These are phyloP conservation scores for Ochotona curzoniae DNA, from an alignment of 2,113 vertebrate genomes.

Conservation along the genomic window DNA sequence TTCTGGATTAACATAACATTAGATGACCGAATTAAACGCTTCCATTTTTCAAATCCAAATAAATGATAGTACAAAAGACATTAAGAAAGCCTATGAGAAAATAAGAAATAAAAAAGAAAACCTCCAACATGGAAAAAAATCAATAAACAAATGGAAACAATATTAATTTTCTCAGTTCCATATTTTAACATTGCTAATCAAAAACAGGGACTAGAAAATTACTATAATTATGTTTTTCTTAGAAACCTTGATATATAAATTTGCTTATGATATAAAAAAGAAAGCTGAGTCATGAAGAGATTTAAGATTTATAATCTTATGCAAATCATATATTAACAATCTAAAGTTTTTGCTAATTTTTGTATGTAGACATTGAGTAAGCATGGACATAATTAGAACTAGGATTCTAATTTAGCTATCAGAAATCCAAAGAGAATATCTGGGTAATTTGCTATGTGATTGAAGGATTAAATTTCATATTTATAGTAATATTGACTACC, in stretches of 20 bases:
- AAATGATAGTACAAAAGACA: not conserved
- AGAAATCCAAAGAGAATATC: not conserved
- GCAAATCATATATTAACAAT: not conserved
- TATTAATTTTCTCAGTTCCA: not conserved
- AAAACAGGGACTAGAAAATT: slow-evolving; percentile 22
- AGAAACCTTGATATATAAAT: not conserved
- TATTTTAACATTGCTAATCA: not conserved
- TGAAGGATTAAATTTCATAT: not conserved
- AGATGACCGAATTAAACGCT: not conserved
- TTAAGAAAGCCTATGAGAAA: not conserved
- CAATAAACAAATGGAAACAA: not conserved
- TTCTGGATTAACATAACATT: slow-evolving; percentile 28
- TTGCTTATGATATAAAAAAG: not conserved
- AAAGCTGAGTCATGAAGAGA: slow-evolving; percentile 18
- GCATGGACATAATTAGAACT: not conserved
- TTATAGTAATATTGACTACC: not conserved
- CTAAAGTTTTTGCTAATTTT: slow-evolving; percentile 13
- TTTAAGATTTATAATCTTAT: not conserved
- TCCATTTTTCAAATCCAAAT: not conserved
- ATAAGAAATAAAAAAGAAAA: not conserved
- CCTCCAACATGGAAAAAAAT: not conserved
- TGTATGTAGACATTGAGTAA: not conserved
- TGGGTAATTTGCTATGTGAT: not conserved
- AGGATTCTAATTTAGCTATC: not conserved
- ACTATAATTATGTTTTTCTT: not conserved